Evolutionary conservation across 1,140 invertebrate genomes (phyloP).

Genomic region (Microplitis mediator): DNA sequence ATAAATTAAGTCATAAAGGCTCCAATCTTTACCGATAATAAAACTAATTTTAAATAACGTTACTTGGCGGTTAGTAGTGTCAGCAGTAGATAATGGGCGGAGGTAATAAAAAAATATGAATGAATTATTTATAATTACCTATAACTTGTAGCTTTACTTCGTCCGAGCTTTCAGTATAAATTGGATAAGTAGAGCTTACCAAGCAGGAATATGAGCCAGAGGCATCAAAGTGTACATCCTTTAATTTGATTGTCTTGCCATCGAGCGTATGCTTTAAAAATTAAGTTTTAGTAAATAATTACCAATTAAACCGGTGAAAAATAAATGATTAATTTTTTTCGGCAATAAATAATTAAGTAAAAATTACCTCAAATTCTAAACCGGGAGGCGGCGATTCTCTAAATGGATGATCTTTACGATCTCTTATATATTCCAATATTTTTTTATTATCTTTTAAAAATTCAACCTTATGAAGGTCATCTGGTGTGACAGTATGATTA

Average conservation of each 20-base stretch:
- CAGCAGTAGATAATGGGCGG: no score
- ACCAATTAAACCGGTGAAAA: no score
- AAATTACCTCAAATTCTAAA: conserved; percentile 71
- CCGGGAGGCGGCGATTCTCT: conserved; percentile 70
- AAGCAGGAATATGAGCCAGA: conserved; percentile 76
- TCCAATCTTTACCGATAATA: no score
- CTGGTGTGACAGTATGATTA: conserved; percentile 57
- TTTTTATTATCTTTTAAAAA: conserved; percentile 77
- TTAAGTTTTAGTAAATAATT: conserved; percentile 25
- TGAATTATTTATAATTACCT: conserved; percentile 58
- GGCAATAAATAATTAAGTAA: background rate
- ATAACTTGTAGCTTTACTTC: conserved; percentile 76
- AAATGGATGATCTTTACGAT: conserved; percentile 72
- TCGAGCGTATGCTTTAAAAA: conserved; percentile 71
- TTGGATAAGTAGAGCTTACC: conserved; percentile 76
- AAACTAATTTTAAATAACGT: no score
- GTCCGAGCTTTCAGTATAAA: conserved; percentile 76
- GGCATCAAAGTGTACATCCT: conserved; percentile 75
- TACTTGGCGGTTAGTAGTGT: no score
- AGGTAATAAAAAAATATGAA: background rate
- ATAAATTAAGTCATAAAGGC: no score
- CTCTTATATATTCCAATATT: conserved; percentile 80
- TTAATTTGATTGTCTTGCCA: conserved; percentile 75
- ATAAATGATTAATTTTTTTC: background rate
- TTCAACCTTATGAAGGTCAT: conserved; percentile 64